Base-by-base conservation (phyloP, 2,113 vertebrate genomes). In the Cyanoramphus novaezelandiae region DNA sequence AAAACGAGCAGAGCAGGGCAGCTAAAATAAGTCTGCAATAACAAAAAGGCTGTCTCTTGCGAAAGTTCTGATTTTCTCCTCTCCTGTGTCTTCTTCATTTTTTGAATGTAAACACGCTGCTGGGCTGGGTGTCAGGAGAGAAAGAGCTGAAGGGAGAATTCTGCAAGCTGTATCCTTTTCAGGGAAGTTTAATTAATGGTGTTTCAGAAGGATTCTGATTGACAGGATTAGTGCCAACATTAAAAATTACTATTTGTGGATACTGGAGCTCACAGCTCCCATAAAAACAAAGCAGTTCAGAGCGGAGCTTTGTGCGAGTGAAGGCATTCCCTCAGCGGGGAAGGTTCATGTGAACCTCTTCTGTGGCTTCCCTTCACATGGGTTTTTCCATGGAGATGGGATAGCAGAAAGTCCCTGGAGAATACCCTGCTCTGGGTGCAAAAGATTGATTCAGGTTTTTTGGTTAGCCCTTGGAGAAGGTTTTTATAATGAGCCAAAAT, bases 21-120 rank as follows among this genome's bases (percentile, higher is more conserved):
- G 89, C 80, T 89, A 92, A 95, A 93, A 92, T 82, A 74, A 92
- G 68, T 50, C 44, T 94, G 64, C 86, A 97, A 84, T 64, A 96
- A 96, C 77, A 92, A 95, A 96, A 90, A 65, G 15, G 16, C n/a
- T 89, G 57, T 59, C 78, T 90, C 85, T 63, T 77, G 39, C 33
- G 33, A 88, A 83, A 83, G 35, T 11, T 74, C 25, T 37, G 77
- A 46, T 86, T 93, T 94, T 93, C 62, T 90, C 28, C 21, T 96
- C 59, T 88, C 41, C 75, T 49, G 13, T 80, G 81, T 91, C 62
- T 10, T 85, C 80, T 94, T 92, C 90, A 64, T 59, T 70, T 83
- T 28, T 80, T 92, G 85, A 90, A 69, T 4, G 4, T 47, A 80
- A 94, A 82, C 27, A 67, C 28, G 20, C 2, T 59, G 28, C 57